Percentiles rank a stretch among this genome's conserved stretches.
Conservation (phyloP, 2,113 vertebrate genomes). For the Megaceryle maxima region DNA sequence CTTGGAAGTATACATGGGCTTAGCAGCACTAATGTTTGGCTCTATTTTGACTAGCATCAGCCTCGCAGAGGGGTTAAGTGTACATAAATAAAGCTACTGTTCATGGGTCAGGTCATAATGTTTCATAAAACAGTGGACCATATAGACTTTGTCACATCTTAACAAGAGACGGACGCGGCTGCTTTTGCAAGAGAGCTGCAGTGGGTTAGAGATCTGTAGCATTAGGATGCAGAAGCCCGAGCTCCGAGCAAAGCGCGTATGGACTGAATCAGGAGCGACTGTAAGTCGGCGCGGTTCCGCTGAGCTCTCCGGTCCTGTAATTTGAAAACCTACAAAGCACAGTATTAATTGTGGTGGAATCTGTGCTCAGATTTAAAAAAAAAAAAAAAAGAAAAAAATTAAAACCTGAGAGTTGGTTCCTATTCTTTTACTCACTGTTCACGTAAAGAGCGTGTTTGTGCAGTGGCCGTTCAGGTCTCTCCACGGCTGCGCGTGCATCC, state of each 20-base stretch:
- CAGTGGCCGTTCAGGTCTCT: background rate
- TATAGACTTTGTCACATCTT: background rate
- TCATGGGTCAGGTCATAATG: background rate
- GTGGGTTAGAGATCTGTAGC: rapidly evolving
- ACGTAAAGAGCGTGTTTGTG: background rate
- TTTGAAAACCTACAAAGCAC: background rate
- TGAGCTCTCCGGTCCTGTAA: background rate
- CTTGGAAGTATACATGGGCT: background rate
- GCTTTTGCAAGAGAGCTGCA: background rate
- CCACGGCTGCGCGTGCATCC: rapidly evolving
- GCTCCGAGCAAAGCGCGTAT: rapidly evolving
- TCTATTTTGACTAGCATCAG: background rate
- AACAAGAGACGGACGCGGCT: rapidly evolving
- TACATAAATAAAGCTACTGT: background rate
- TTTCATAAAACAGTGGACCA: background rate
- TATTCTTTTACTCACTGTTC: rapidly evolving
- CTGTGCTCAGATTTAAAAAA: background rate
- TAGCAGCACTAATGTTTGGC: background rate
- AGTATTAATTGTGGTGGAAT: background rate
- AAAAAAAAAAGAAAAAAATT: background rate
- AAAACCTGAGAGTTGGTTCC: background rate
- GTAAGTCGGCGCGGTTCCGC: rapidly evolving
- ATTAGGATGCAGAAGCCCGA: background rate
- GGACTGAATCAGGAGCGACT: background rate
- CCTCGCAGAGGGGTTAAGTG: background rate